Percentiles rank a stretch among this genome's conserved stretches.
Evolutionary conservation across 2,113 vertebrate species (phyloP).

Genomic region (Centrocercus urophasianus): DNA sequence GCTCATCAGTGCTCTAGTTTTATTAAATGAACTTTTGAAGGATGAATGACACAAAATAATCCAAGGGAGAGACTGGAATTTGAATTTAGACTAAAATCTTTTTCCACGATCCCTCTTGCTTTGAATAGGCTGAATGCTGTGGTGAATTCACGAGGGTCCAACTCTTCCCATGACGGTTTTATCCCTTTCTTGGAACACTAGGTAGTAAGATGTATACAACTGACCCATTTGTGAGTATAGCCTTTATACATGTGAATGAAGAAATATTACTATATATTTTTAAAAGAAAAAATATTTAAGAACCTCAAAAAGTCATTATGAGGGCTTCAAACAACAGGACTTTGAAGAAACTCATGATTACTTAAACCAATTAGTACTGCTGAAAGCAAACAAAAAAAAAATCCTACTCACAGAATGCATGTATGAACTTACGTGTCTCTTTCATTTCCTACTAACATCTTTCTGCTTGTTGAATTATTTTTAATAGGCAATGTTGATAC

Average conservation of each 20-base stretch:
- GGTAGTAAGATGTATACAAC: neutral
- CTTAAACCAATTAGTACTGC: neutral
- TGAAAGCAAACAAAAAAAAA: neutral
- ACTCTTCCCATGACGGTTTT: neutral
- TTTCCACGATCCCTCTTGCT: neutral
- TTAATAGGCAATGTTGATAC: neutral
- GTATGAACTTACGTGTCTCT: neutral
- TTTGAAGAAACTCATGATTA: neutral
- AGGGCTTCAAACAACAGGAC: neutral
- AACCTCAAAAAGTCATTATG: neutral
- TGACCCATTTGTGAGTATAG: fast-evolving
- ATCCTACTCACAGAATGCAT: neutral
- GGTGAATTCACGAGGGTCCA: neutral
- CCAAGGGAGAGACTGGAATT: neutral
- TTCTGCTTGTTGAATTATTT: neutral
- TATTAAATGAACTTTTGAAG: neutral
- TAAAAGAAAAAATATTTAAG: neutral
- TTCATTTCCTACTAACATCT: neutral
- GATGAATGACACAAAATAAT: neutral
- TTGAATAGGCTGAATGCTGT: neutral
- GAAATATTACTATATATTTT: neutral
- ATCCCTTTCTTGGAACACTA: neutral
- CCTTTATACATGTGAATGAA: fast-evolving
- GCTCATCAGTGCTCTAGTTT: neutral
- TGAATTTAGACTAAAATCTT: neutral